phyloP scores from a whole-genome alignment of 2,113 vertebrate genomes.

The Nesoenas mayeri region DNA sequence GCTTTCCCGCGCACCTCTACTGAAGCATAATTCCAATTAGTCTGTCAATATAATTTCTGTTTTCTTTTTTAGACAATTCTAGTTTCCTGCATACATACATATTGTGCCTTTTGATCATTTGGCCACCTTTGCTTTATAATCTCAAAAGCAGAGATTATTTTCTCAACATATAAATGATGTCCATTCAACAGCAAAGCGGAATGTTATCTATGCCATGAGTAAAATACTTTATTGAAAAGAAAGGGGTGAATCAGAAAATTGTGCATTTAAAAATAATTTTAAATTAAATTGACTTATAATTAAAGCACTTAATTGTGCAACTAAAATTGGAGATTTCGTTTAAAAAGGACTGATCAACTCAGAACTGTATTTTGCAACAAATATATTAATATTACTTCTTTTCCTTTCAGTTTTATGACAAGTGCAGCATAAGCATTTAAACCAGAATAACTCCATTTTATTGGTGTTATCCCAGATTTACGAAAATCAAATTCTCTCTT shows the following conservation, averaged over 20 bases:
- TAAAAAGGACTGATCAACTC: not conserved
- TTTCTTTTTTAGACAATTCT: not conserved
- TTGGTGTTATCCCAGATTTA: not conserved
- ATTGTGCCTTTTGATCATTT: not conserved
- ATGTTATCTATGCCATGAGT: not conserved
- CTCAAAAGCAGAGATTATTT: constrained; percentile 8
- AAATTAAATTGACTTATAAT: not conserved
- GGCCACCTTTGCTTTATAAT: constrained; percentile 5
- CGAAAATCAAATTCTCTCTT: not conserved
- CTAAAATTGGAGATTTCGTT: not conserved
- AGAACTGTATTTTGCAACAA: not conserved
- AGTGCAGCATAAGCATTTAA: not conserved
- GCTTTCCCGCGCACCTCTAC: not conserved
- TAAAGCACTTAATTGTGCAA: not conserved
- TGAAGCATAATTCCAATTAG: not conserved
- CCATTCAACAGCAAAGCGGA: not conserved
- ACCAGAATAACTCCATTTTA: not conserved
- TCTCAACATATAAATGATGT: not conserved
- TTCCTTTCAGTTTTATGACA: not conserved
- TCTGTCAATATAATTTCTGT: not conserved
- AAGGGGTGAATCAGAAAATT: not conserved
- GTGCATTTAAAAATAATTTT: not conserved
- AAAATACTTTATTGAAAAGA: not conserved
- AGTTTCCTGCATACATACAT: not conserved
- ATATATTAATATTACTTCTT: not conserved